A percentile compares a stretch with the other conserved stretches of the same genome.
phyloP scores from a whole-genome alignment of 2,113 vertebrate genomes.

The Muntiacus reevesi region DNA sequence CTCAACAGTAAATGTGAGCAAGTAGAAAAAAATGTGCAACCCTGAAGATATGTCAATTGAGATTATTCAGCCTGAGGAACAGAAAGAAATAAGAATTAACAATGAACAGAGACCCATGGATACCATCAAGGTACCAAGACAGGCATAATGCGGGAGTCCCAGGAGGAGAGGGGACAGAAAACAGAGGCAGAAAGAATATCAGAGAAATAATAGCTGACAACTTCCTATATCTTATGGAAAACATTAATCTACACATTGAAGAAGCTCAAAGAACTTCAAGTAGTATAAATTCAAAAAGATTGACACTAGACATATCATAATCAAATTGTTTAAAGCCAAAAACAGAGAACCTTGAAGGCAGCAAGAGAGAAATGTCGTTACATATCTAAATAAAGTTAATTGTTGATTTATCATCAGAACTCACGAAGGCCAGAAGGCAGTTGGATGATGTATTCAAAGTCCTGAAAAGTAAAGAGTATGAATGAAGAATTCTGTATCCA shows the following conservation, averaged over 20 bases:
- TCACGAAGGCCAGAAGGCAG: neutral
- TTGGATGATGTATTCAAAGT: neutral
- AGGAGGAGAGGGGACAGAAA: neutral
- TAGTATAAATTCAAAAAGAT: neutral
- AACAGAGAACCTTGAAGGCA: neutral
- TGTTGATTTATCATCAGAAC: neutral
- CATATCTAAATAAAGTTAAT: neutral
- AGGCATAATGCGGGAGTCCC: neutral
- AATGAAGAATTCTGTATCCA: conserved; percentile 14
- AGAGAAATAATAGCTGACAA: neutral
- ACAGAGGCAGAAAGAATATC: neutral
- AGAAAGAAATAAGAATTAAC: neutral
- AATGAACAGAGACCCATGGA: neutral
- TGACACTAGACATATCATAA: neutral
- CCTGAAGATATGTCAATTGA: neutral
- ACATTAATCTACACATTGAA: neutral
- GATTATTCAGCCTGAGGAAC: neutral
- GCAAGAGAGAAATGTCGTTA: neutral
- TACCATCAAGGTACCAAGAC: neutral
- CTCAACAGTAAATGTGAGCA: neutral
- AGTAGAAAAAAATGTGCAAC: neutral
- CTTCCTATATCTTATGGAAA: neutral
- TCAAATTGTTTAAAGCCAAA: neutral
- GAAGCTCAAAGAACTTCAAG: neutral
- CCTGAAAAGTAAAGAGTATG: neutral